Conservation (phyloP, 1,140 invertebrate genomes). For the Euwallacea similis region DNA sequence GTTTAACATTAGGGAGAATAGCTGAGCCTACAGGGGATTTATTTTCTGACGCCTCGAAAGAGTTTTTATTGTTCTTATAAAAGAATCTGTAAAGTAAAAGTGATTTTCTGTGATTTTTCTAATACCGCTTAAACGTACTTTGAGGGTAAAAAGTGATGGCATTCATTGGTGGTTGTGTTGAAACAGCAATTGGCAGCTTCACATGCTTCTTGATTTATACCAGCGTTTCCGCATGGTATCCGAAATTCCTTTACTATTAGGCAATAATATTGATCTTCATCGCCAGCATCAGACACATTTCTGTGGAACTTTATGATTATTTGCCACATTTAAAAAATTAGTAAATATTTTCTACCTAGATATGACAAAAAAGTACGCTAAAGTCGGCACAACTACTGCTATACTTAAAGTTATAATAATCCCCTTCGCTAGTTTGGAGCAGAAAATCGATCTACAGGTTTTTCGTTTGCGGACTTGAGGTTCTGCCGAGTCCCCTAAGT, state of each 20-base stretch:
- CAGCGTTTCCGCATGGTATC: constrained; percentile 43
- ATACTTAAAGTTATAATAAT: constrained; percentile 18
- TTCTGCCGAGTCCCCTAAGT: background rate
- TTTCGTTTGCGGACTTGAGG: background rate
- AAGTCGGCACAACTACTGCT: constrained; percentile 13
- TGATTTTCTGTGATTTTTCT: constrained; percentile 1
- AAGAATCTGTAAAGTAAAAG: constrained; percentile 16
- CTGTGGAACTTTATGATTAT: constrained; percentile 9
- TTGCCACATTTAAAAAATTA: background rate
- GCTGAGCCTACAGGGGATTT: constrained; percentile 11
- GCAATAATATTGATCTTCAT: constrained; percentile 35
- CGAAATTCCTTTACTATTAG: constrained; percentile 39
- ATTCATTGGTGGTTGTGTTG: constrained; percentile 39
- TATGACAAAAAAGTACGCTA: constrained; percentile 23
- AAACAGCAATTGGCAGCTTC: constrained; percentile 42
- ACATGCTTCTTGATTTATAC: constrained; percentile 41
- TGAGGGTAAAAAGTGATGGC: constrained; percentile 48
- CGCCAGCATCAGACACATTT: constrained; percentile 10
- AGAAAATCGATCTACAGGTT: constrained; percentile 18
- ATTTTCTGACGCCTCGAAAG: constrained; percentile 10
- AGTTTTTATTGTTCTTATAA: constrained; percentile 2
- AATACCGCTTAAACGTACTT: constrained; percentile 26
- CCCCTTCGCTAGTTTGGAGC: constrained; percentile 23
- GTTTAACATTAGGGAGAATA: constrained; percentile 1
- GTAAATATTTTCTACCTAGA: constrained; percentile 22